Evolutionary conservation across 2,888 invertebrate genomes (phyloP).

Genomic region (Oeneis ivallda): DNA sequence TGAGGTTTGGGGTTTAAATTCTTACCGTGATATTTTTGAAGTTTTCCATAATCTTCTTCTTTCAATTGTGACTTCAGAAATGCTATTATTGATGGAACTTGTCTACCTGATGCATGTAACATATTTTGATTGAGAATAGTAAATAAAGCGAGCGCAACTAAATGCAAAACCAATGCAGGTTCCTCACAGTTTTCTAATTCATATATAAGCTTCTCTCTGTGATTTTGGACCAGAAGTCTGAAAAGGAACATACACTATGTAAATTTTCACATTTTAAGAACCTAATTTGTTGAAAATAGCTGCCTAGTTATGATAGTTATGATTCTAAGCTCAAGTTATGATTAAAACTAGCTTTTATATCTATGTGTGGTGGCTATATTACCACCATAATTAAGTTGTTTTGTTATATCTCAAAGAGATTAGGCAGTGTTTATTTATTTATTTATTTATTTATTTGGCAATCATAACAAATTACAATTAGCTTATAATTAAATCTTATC

Average conservation of each 20-base stretch:
- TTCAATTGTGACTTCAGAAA: slow-evolving; percentile 87
- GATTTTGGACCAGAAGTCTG: slow-evolving; percentile 88
- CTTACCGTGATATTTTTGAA: slow-evolving; percentile 90
- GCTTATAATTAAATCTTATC: too few species aligned
- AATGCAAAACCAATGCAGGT: slow-evolving; percentile 89
- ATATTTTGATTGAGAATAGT: slow-evolving; percentile 90
- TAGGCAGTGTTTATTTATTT: too few species aligned
- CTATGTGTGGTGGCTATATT: too few species aligned
- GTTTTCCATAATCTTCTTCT: slow-evolving; percentile 82
- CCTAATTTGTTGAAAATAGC: too few species aligned
- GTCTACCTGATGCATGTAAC: slow-evolving; percentile 96
- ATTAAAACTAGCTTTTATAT: too few species aligned
- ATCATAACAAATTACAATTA: too few species aligned
- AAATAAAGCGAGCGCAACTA: slow-evolving; percentile 89
- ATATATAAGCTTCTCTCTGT: slow-evolving; percentile 90
- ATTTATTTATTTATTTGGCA: too few species aligned
- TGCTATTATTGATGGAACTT: slow-evolving; percentile 90
- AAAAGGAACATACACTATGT: slow-evolving; percentile 41
- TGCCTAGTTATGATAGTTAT: too few species aligned
- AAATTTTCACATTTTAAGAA: too few species aligned
- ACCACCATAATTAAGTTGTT: too few species aligned
- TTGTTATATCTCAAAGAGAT: too few species aligned
- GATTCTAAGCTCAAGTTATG: too few species aligned
- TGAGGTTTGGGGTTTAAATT: background rate
- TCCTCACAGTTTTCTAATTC: slow-evolving; percentile 89